Percentiles rank a stretch among this genome's conserved stretches.
These are phyloP conservation scores for Lemur catta DNA, from an alignment of 2,797 vertebrate species.

Conservation along the genomic window DNA sequence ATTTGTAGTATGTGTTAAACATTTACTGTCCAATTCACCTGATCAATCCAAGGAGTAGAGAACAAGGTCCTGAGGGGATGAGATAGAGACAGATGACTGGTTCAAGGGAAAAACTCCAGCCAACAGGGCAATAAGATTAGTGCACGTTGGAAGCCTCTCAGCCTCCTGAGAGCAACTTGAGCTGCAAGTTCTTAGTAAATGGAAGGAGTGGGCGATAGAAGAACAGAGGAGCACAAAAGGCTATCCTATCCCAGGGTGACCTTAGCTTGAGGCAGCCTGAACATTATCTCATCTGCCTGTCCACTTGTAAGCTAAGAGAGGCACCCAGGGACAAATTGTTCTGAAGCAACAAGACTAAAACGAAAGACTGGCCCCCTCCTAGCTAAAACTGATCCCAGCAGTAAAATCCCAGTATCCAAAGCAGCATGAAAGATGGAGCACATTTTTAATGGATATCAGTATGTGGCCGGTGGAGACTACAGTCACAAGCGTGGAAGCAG, in stretches of 20 bases:
- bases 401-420: neutral
- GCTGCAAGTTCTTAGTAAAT: neutral
- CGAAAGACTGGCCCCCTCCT: neutral
- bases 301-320: neutral
- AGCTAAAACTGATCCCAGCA: neutral
- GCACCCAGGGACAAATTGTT: neutral
- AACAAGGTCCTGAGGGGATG: neutral
- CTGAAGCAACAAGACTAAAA: neutral
- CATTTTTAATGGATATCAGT: neutral
- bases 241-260: neutral
- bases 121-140: neutral
- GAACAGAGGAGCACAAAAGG: neutral
- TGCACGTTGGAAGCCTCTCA: neutral
- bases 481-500: neutral
- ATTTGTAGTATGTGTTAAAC: neutral
- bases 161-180: neutral
- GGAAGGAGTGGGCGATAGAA: neutral
- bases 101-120: neutral
- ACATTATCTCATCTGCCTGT: neutral
- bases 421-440: neutral
- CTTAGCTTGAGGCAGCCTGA: neutral
- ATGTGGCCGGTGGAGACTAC: neutral
- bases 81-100: neutral
- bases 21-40: constrained; percentile 4
- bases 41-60: neutral